Evolutionary conservation across 53 echinoderm and acorn worm genomes (phyloP), one percentile per base, ranked within the genome.

Genomic region (Henricia sp.): DNA sequence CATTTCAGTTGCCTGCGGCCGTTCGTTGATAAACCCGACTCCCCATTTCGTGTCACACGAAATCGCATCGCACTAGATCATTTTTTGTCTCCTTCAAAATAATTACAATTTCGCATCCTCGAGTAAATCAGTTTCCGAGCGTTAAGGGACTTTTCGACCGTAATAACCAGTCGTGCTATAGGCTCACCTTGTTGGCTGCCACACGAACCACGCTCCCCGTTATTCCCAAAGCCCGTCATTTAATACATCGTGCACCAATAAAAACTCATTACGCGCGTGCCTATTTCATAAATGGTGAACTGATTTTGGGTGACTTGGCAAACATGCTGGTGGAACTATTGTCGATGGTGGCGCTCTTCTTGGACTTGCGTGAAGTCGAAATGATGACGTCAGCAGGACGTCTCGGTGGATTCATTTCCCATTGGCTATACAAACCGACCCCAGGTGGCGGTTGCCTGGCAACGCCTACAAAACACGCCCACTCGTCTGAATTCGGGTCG

Each of bases 341-440:
- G 30, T 23, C 67, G 67, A 4, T 67, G 39, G 67, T 17, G 67
- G 67, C 67, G 67, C 67, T 17, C 67, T 67, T 32, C 62, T 60
- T 60, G 62, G 62, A n/a, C n/a, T n/a, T 10, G n/a, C 2, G 28
- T 60, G 33, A 56, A 26, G 24, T 23, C 56, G 27, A 56, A 28
- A 8, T 29, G 29, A 60, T 6, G 62, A 11, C 23, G 11, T 9
- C 12, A 27, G 62, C 32, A 29, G 20, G 56, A 21, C 56, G 52
- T 13, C 27, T 56, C 56, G 10, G 56, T 28, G 24, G 24, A 56
- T 56, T 26, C 20, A 56, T 46, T 24, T 56, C 10, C 8, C 27
- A 9, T 9, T 21, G 27, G 23, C 9, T 26, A 23, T 56, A 56
- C 5, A 56, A 4, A n/a, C 27, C 13, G 24, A 56, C 17, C 33